Evolutionary conservation across 37 sponge, comb jelly and placozoan species (phyloP), one percentile per base, ranked within the genome.

Genomic region (Oscarella lobularis): DNA sequence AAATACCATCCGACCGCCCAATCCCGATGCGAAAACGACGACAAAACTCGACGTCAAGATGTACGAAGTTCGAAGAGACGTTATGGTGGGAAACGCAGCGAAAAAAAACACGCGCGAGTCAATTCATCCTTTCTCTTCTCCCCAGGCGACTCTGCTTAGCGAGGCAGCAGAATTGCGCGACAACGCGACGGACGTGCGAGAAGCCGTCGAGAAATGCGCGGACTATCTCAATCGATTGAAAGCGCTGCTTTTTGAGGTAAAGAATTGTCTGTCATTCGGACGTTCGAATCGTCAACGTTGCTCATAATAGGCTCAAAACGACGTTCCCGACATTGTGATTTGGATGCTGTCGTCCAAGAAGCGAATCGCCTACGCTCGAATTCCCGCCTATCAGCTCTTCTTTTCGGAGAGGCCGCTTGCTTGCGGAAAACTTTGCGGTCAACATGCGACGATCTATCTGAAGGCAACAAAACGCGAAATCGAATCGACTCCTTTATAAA

Each of bases 261-360:
- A 48, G 60, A 27, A 48, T 48, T 48, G 9, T 48, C 60, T 48
- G 60, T 48, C 20, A 20, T 27, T 27, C 60, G 9, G n/a, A 27
- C 20, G 20, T 48, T 48, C 14, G 60, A 48, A 48, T 48, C 9
- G 20, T 48, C 29, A 29, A 60, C 9, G 9, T n/a, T 67, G 20
- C 29, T 74, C 9, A 60, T 6, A 39, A 27, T 74, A 95, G 95
- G 89, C 95, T 38, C 99, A 98, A 77, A 93, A 91, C 86, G 72
- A 80, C 67, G 69, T 98, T 37, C 99, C 99, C 41, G 99, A 98
- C 76, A 87, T 98, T 30, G 81, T 98, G n/a, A 85, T 98, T 38
- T 98, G 99, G 99, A 98, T 98, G 99, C 71, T 98, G 76, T 81
- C 90, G 35, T 90, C 81, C 30, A 81, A 84, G 67, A 84, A 88